Evolutionary conservation across 2,797 vertebrate species (phyloP), one percentile per base, ranked within the genome.

Genomic region (Microctenopoma lineatum): DNA sequence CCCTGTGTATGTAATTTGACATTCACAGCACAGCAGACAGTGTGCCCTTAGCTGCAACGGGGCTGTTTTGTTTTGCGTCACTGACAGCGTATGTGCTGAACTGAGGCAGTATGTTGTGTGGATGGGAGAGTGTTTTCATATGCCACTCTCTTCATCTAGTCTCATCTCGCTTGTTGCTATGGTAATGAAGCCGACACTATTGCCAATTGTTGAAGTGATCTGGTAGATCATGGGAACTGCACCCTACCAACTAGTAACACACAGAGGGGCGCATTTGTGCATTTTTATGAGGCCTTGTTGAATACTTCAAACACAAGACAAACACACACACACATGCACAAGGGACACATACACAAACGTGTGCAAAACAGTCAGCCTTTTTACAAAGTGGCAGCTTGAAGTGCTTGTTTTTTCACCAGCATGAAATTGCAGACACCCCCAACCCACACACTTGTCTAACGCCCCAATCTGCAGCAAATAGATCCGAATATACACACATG

Each of bases 401-500:
- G 86, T 81, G 77, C 63, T 87, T 81, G 80, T 84, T 82, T 84
- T 85, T 80, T 73, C 57, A 78, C 70, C 81, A 82, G 67, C 73
- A 77, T 86, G 74, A 90, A 90, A 90, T 91, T 87, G 89, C 90
- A 94, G 92, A 94, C 93, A 92, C 87, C 90, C 87, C 83, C 89
- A 87, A 84, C 93, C 92, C 88, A 93, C 92, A 91, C 93, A 87
- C 87, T 82, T 89, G 85, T 89, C 84, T 85, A 90, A 87, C 85
- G 79, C 77, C 77, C 81, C 67, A 66, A 86, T 89, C 88, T 85
- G 85, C 89, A 82, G 84, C 86, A 87, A 89, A 83, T 83, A 83
- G 80, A 89, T 86, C 82, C 87, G 75, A 79, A 87, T 84, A 89
- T 74, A 85, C 75, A 80, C 80, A 88, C 84, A 89, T 76, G 70